A percentile compares a stretch with the other conserved stretches of the same genome.
Evolutionary conservation across 1,140 invertebrate genomes (phyloP).

Genomic region (Bursaphelenchus mucronatus): DNA sequence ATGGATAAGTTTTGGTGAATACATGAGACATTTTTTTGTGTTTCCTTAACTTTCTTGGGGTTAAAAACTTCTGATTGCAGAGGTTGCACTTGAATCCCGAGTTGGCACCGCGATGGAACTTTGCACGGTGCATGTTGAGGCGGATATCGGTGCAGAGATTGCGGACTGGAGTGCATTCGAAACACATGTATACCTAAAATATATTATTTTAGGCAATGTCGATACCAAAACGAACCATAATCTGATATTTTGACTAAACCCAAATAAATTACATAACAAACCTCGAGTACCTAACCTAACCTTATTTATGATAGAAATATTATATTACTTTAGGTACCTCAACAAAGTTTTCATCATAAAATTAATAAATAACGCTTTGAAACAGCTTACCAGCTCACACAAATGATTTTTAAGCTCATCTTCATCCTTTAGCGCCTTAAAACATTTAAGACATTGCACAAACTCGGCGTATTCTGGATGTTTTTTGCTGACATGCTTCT

Average conservation of each 20-base stretch:
- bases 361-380: slow-evolving; percentile 17
- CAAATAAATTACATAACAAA: no score
- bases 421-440: slow-evolving; percentile 45
- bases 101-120: slow-evolving; percentile 59
- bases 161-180: slow-evolving; percentile 57
- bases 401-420: slow-evolving; percentile 49
- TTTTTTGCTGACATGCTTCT: slow-evolving; percentile 58
- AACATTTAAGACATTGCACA: slow-evolving; percentile 58
- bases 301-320: no score
- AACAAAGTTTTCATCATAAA: not conserved
- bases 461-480: slow-evolving; percentile 56
- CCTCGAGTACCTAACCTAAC: no score
- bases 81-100: slow-evolving; percentile 59
- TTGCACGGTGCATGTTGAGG: slow-evolving; percentile 48
- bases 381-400: slow-evolving; percentile 51
- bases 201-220: not conserved
- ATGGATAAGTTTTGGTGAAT: slow-evolving; percentile 60
- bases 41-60: slow-evolving; percentile 57
- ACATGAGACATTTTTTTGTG: slow-evolving; percentile 61
- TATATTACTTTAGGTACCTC: no score
- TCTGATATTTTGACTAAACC: no score
- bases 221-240: no score
- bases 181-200: slow-evolving; percentile 55
- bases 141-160: slow-evolving; percentile 55
- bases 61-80: slow-evolving; percentile 58